Evolutionary conservation across 1,140 invertebrate genomes (phyloP).

Genomic region (Pentalonia nigronervosa): DNA sequence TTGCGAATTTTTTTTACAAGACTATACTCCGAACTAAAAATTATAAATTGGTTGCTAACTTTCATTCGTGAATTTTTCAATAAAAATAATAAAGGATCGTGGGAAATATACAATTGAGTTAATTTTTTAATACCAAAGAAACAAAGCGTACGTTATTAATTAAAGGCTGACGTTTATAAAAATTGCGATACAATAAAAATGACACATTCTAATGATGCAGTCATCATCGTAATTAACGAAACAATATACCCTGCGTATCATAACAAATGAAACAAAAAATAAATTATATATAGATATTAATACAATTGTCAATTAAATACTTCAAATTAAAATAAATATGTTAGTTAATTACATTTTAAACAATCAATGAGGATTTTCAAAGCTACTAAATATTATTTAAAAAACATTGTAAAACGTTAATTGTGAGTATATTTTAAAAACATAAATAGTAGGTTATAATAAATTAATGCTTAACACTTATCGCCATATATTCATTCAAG

Average conservation of each 20-base stretch:
- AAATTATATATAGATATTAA: neutral
- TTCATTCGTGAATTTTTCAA: neutral
- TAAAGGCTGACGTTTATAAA: slow-evolving; percentile 4
- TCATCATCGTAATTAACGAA: slow-evolving; percentile 25
- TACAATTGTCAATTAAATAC: neutral
- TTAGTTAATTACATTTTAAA: neutral
- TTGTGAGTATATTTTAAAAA: neutral
- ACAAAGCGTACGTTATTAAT: slow-evolving; percentile 33
- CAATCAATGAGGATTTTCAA: neutral
- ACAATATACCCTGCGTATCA: neutral
- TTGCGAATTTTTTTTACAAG: neutral
- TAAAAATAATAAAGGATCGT: slow-evolving; percentile 28
- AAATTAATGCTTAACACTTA: neutral
- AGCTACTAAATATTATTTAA: neutral
- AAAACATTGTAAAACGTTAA: neutral
- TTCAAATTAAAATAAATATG: neutral
- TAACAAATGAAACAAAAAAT: neutral
- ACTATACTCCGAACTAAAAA: neutral
- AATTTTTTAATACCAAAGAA: slow-evolving; percentile 21
- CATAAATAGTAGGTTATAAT: neutral
- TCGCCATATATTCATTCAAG: neutral
- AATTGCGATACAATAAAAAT: slow-evolving; percentile 11
- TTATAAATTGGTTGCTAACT: neutral
- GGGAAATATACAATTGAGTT: slow-evolving; percentile 14
- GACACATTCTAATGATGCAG: slow-evolving; percentile 7